Evolutionary conservation across 2,797 vertebrate species (phyloP), one percentile per base, ranked within the genome.

Genomic region (Philypnodon macrostomus): DNA sequence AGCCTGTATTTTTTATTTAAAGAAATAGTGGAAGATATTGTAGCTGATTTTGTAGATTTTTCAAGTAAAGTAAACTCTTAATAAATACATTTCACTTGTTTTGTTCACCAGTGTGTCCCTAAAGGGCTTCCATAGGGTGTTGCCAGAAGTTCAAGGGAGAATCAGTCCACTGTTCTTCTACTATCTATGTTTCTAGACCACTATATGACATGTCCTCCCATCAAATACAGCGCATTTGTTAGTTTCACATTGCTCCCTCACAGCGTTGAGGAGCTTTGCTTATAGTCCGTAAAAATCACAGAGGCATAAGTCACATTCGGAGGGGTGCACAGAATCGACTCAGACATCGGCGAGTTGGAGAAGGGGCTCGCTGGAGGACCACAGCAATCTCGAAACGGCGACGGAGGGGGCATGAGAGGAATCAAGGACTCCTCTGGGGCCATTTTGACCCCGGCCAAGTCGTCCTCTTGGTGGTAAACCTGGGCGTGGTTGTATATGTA

Each of bases 221-320:
- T 60, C 52, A 58, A 40, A 24, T 53, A 51, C 64, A 63, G 19
- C 63, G 59, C 31, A 58, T 17, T 34, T 5, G 13, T 69, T 35
- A 47, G 63, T 23, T 62, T 49, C 21, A 23, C 21, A 2, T 30
- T 21, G 45, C 34, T 4, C 23, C 56, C 65, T 91, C 90, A 99
- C 85, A 99, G 90, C 47, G 96, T 98, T 7, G 97, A 99, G 0
- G 94, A 97, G 80, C 90, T 98, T 80, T 98, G 95, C 73, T 94
- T 97, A 54, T 88, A 96, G 90, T 98, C 96, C 72, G 85, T 86
- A 67, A 98, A 88, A 63, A 99, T 93, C 79, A 94, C 93, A 0
- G 95, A 91, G 55, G 95, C 93, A 1, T 97, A 97, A 44, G 89
- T 90, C 61, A 91, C 81, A 13, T 87, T 92, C 23, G 92, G 91